phyloP scores from a whole-genome alignment of 2,113 vertebrate species.

The Hyla sarda region DNA sequence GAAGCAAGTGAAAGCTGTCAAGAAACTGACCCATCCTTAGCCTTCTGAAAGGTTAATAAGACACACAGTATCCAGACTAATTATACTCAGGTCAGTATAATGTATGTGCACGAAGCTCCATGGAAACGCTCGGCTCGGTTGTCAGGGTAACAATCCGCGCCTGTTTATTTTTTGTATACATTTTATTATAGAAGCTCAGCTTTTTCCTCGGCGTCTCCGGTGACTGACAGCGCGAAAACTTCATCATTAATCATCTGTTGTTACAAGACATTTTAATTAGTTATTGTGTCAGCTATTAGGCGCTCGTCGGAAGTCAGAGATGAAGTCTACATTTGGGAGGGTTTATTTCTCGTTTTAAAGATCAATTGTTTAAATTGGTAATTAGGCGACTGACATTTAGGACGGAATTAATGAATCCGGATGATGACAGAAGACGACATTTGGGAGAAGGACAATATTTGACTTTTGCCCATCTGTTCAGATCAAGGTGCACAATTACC shows the following conservation, averaged over 20 bases:
- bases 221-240: constrained; percentile 7
- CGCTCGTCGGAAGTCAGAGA: background rate
- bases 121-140: constrained; percentile 48
- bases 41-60: constrained; percentile 31
- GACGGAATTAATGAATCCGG: background rate
- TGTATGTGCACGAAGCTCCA: constrained; percentile 17
- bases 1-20: background rate
- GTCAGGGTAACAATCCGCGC: background rate
- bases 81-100: constrained; percentile 50
- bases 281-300: background rate
- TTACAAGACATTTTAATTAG: constrained; percentile 44
- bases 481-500: background rate
- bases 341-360: background rate
- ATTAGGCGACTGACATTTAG: constrained; percentile 23
- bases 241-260: constrained; percentile 22
- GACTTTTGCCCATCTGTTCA: background rate
- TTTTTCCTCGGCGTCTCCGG: background rate
- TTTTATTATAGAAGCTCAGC: background rate
- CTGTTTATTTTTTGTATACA: constrained; percentile 34
- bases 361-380: constrained; percentile 12
- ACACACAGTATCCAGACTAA: constrained; percentile 6
- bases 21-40: background rate
- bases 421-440: background rate
- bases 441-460: background rate
- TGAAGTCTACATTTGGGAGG: background rate